A percentile compares a stretch with the other conserved stretches of the same genome.
Evolutionary conservation across 2,113 vertebrate genomes (phyloP).

Genomic region (Cololabis saira): DNA sequence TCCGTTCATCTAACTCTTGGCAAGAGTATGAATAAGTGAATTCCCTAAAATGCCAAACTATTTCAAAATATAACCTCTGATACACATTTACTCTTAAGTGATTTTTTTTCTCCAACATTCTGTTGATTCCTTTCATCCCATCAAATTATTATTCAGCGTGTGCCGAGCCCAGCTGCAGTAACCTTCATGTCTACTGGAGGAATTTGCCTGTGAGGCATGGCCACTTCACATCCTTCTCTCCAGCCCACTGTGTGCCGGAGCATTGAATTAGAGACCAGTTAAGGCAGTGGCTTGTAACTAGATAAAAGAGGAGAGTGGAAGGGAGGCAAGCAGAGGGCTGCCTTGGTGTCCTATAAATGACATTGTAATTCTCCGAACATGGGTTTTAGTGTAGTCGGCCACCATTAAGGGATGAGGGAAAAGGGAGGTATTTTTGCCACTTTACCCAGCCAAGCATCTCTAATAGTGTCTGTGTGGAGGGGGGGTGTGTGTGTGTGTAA

Average conservation of each 20-base stretch:
- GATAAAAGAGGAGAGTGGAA: conserved; percentile 73
- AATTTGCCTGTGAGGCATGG: conserved; percentile 45
- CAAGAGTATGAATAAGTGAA: too few relatives aligned
- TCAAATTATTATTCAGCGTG: conserved; percentile 9
- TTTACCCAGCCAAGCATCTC: conserved; percentile 74
- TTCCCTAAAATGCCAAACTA: background rate
- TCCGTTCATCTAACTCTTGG: too few relatives aligned
- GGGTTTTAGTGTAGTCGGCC: conserved; percentile 76
- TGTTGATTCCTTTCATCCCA: background rate
- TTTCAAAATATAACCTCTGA: background rate
- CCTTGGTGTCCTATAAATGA: conserved; percentile 81
- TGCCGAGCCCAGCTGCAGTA: background rate
- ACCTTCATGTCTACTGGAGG: conserved; percentile 28
- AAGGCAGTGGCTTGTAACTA: conserved; percentile 74
- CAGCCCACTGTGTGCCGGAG: conserved; percentile 48
- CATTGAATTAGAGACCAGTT: conserved; percentile 73
- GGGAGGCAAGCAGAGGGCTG: conserved; percentile 58
- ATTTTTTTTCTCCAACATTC: background rate
- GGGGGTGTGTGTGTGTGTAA: conserved; percentile 36
- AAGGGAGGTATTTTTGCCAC: conserved; percentile 70
- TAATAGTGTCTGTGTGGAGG: conserved; percentile 61
- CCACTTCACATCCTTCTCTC: conserved; percentile 53
- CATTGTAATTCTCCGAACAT: conserved; percentile 82
- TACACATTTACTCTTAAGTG: background rate
- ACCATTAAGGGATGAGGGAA: conserved; percentile 71